phyloP scores from a whole-genome alignment of 2,113 vertebrate species.

The Gopherus flavomarginatus region DNA sequence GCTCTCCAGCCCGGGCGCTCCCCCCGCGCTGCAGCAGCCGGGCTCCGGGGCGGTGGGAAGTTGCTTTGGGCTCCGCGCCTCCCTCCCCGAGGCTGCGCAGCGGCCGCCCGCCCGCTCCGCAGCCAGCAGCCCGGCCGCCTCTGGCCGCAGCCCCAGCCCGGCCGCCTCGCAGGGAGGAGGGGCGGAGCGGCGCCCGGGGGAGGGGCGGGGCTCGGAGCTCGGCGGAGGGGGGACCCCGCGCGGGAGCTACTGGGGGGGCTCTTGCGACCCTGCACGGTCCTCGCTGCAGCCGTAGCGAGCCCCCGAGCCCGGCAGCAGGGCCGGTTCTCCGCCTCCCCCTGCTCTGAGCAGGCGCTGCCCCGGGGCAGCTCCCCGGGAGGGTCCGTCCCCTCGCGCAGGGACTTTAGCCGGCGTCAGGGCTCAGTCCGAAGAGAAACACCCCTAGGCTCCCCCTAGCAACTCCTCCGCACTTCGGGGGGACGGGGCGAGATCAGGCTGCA shows the following conservation, averaged over 20 bases:
- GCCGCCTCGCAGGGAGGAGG: neutral
- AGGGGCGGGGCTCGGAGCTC: constrained; percentile 29
- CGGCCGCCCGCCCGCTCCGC: neutral
- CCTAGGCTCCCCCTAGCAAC: too few species aligned
- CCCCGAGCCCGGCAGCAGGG: too few species aligned
- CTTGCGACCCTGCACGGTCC: neutral
- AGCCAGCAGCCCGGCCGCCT: neutral
- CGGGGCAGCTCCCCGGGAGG: neutral
- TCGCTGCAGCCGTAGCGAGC: too few species aligned
- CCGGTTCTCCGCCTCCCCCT: too few species aligned
- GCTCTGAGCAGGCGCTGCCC: too few species aligned
- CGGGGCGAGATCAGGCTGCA: too few species aligned
- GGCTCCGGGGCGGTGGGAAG: neutral
- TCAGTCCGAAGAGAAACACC: too few species aligned
- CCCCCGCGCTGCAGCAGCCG: neutral
- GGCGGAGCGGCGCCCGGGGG: neutral
- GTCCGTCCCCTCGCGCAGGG: too few species aligned
- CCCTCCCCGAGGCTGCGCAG: neutral
- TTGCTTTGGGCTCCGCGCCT: neutral
- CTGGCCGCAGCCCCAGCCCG: neutral
- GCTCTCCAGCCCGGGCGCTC: neutral
- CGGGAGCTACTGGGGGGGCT: neutral
- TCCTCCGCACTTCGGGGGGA: too few species aligned
- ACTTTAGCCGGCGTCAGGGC: too few species aligned
- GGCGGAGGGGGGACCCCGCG: neutral